Base-by-base conservation (phyloP, 2,113 vertebrate species). In the Psittacula cyanocephala region DNA sequence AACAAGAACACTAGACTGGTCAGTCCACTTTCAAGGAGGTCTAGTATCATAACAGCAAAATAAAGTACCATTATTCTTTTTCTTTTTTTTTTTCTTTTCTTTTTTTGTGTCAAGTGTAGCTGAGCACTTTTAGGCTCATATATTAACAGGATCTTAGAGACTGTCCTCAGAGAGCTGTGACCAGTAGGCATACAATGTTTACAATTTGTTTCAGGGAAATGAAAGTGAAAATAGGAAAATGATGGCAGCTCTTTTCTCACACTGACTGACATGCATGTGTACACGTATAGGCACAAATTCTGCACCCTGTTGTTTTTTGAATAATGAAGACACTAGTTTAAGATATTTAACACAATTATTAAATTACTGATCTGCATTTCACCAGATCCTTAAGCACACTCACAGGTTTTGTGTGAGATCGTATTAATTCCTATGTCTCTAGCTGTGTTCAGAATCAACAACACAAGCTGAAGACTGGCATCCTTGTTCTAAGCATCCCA, bases 211-310 rank as follows among this genome's bases (percentile, higher is more conserved):
- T 88, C 55, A n/a, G 43, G 24, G 49, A 91, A 77, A 86, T 33
- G 1, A 46, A 90, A 93, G 17, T 19, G 11, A 81, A 94, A 91
- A 39, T 24, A 55, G 8, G 10, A 83, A 87, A 86, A 55, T 86
- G 41, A 55, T 18, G 27, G 14, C 27, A 89, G 12, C 3, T 71
- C 11, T 78, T 74, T 84, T 72, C 39, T 88, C 69, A 78, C 29
- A 43, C 43, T 64, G 14, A 25, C 25, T 77, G 57, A 41, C 13
- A 18, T 17, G 23, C 44, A 35, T 7, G 3, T 62, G 20, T 18
- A 59, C 14, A 69, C 0, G 0, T 16, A 9, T 15, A 35, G 25
- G 31, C 11, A n/a, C 14, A 41, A 20, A 10, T 12, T 67, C 65
- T 52, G 16, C 20, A 63, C 17, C 5, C 5, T 25, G 8, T 2